phyloP scores from a whole-genome alignment of 1,140 invertebrate genomes.

The Brachionus koreanus region DNA sequence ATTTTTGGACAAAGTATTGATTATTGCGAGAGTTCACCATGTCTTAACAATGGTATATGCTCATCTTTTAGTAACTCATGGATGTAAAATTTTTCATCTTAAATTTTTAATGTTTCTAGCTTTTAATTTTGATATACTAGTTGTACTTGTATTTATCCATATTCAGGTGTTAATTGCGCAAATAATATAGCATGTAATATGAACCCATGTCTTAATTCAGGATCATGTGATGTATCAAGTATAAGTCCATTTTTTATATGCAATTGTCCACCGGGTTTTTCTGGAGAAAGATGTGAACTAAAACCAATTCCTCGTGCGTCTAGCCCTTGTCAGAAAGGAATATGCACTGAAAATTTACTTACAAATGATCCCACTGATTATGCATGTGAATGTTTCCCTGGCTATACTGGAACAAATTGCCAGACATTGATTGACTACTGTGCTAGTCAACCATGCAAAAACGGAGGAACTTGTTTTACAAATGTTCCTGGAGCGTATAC shows the following conservation, averaged over 20 bases:
- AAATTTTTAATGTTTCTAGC: background rate
- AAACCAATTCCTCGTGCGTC: background rate
- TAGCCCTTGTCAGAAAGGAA: constrained; percentile 33
- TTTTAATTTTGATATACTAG: background rate
- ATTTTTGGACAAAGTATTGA: no score
- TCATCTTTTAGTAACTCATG: background rate
- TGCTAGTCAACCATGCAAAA: constrained; percentile 51
- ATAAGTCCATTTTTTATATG: constrained; percentile 59
- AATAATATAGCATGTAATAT: constrained; percentile 44
- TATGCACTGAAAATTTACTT: background rate
- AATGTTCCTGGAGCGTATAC: constrained; percentile 46
- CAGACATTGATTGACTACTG: constrained; percentile 18
- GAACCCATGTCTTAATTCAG: constrained; percentile 48
- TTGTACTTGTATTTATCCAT: constrained; percentile 28
- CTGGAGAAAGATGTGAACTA: constrained; percentile 84
- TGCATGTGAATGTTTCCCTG: background rate
- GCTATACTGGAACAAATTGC: background rate
- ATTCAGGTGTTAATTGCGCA: constrained; percentile 37
- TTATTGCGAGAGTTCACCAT: constrained; percentile 46
- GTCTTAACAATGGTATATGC: constrained; percentile 47
- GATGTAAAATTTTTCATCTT: background rate
- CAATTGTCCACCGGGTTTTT: constrained; percentile 82
- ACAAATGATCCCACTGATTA: no score
- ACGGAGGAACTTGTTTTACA: constrained; percentile 51
- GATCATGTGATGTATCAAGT: constrained; percentile 46